Evolutionary conservation across 2,797 vertebrate genomes (phyloP), one percentile per base, ranked within the genome.

Genomic region (Melanotaenia nigrans): DNA sequence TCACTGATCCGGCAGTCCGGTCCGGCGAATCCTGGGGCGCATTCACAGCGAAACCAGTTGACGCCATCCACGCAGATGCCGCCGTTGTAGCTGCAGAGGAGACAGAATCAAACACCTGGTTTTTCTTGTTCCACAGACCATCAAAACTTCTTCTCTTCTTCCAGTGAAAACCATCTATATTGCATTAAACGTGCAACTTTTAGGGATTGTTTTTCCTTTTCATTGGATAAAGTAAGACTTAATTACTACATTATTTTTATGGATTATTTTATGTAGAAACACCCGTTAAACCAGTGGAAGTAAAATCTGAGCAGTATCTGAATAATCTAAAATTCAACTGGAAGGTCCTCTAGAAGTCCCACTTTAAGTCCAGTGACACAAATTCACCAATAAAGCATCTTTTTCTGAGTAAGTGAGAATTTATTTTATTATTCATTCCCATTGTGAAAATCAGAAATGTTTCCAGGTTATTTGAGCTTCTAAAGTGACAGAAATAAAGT

Each of bases 1-100:
- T 97, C 93, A 99, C 97, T 99, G 84, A 99, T 99, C 90, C 97
- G 96, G 78, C 97, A 99, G 93, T 99, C 97, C 0, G 97, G 97
- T 57, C 97, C 97, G 2, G 97, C 97, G 47, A 98, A 99, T 45
- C 97, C 97, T 0, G 96, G 94, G 0, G 96, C 96, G 0, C 97
- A 99, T 70, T 97, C 96, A 36, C 97, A 99, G 47, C 97, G 96
- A 83, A 98, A 99, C 97, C 97, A 99, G 93, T 99, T 98, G 70
- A 96, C 91, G 0, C 97, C 97, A 5, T 99, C 97, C 0, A 98
- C 95, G 8, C 97, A 99, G 88, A 96, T 88, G 25, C 96, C 97
- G 0, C 96, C 96, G 0, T 99, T 99, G 92, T 97, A 99, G 92
- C 97, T 99, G 74, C 55, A 28, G 28, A 60, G 22, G 1, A 66